Base-by-base conservation (phyloP, 2,113 vertebrate species). In the Myotis yumanensis region DNA sequence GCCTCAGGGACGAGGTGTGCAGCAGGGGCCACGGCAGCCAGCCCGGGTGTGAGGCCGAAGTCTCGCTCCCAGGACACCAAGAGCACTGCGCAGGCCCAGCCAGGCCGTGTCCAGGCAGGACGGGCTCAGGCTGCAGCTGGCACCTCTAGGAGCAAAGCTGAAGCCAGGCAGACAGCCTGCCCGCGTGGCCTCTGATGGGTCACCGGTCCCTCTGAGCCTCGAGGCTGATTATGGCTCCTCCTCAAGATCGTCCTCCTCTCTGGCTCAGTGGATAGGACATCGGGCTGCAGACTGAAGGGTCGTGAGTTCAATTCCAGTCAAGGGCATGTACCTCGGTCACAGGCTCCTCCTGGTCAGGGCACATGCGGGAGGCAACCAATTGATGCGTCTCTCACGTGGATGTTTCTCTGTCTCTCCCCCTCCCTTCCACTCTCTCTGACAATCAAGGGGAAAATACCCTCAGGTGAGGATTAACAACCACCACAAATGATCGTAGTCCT, bases 61-160 rank as follows among this genome's bases (percentile, higher is more conserved):
- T 1, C 5, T 51, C 22, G 20, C 2, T 11, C 7, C 18, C 72
- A 2, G 23, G 25, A 25, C 43, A 25, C 14, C 0, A 52, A 23
- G 43, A 69, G 20, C 25, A 35, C 35, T 32, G 8, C 51, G 79
- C 54, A 59, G 77, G 35, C 52, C 35, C 77, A 54, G 11, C 51
- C 20, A 40, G 11, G 8, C 7, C 0, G 2, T 4, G 32, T 46
- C 48, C 4, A 28, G 30, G 72, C 0, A 17, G 16, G 22, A 46
- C 23, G 25, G 8, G 72, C 43, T 20, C 2, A 0, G 25, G 30
- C 54, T 0, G 0, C 35, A 10, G 25, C 4, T 0, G 0, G 14
- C 35, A 5, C 22, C 4, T 7, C 54, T 7, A 11, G 51, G 40
- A 62, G 73, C 54, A 5, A 4, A 22, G 48, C 43, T 16, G 79